Percentiles rank a stretch among this genome's conserved stretches.
These are phyloP conservation scores for Atrichornis clamosus DNA, from an alignment of 2,113 vertebrate genomes.

Conservation along the genomic window DNA sequence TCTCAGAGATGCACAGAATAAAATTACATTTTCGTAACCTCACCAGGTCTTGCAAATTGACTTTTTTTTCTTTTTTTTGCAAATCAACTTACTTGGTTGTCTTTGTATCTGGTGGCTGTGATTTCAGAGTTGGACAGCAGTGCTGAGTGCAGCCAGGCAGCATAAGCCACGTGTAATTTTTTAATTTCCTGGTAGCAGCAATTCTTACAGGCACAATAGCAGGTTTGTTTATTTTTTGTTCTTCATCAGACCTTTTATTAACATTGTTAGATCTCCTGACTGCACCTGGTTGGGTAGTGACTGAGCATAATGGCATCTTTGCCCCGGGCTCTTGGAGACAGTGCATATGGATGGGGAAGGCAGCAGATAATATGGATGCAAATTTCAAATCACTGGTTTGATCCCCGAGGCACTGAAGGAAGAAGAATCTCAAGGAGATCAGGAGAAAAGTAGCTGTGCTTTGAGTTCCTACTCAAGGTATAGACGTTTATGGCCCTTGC, in stretches of 20 bases:
- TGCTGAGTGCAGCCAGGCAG: neutral
- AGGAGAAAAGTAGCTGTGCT: neutral
- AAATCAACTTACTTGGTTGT: neutral
- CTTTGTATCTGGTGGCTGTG: neutral
- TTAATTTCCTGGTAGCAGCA: constrained; percentile 64
- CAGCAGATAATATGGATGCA: constrained; percentile 41
- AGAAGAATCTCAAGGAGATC: neutral
- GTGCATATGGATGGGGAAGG: constrained; percentile 33
- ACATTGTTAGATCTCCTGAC: constrained; percentile 39
- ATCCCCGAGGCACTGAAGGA: neutral
- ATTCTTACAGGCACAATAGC: constrained; percentile 44
- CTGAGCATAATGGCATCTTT: constrained; percentile 49
- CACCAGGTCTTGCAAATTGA: neutral
- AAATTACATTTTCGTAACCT: neutral
- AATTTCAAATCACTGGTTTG: constrained; percentile 21
- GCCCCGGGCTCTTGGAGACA: neutral
- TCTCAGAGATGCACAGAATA: neutral
- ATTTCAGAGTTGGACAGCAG: neutral
- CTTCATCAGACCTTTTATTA: constrained; percentile 62
- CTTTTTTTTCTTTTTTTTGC: neutral
- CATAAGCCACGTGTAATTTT: constrained; percentile 17
- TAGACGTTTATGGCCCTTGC: neutral
- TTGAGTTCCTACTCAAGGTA: neutral
- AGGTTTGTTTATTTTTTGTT: constrained; percentile 58
- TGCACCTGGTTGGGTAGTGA: constrained; percentile 59